phyloP scores from a whole-genome alignment of 2,113 vertebrate genomes.

The Entomyzon cyanotis region DNA sequence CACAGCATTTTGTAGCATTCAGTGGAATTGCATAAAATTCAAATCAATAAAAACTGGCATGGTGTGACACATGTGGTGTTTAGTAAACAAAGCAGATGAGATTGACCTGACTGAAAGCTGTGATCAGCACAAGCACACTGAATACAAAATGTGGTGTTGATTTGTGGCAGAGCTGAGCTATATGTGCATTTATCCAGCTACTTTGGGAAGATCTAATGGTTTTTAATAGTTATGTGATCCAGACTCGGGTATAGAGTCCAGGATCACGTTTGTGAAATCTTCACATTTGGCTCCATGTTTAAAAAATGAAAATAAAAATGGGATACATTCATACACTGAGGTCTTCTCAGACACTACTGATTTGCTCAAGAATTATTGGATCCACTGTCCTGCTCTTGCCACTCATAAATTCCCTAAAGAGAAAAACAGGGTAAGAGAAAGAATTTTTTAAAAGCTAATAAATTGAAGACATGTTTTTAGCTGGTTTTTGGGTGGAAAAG shows the following conservation, averaged over 20 bases:
- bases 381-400: not conserved
- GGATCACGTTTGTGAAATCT: not conserved
- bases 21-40: constrained; percentile 16
- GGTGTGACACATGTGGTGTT: constrained; percentile 44
- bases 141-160: not conserved
- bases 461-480: not conserved
- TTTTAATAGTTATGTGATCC: not conserved
- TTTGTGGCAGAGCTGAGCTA: not conserved
- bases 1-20: not conserved
- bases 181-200: not conserved
- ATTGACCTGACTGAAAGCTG: constrained; percentile 49
- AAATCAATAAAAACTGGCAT: constrained; percentile 44
- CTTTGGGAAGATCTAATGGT: not conserved
- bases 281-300: not conserved
- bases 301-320: not conserved
- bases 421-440: not conserved
- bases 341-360: not conserved
- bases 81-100: constrained; percentile 58
- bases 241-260: not conserved
- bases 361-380: not conserved
- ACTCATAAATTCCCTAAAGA: not conserved
- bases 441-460: not conserved
- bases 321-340: not conserved
- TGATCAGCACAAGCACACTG: constrained; percentile 5
- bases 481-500: not conserved